Conservation (phyloP, 2,113 vertebrate genomes). For the Oxyruncus cristatus region DNA sequence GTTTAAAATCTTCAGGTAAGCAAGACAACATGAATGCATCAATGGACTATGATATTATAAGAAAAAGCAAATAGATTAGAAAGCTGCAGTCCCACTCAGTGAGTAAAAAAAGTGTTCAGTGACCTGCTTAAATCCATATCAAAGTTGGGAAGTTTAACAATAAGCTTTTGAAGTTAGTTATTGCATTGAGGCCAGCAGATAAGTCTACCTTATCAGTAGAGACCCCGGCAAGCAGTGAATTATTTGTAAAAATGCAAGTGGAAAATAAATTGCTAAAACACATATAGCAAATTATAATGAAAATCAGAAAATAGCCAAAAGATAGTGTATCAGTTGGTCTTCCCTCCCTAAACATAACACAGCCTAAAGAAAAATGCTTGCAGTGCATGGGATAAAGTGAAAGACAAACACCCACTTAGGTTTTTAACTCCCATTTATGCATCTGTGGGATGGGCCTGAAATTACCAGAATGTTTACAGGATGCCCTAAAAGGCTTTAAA, state of each 20-base stretch:
- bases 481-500: not conserved
- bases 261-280: not conserved
- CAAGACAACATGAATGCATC: slow-evolving; percentile 18
- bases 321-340: not conserved
- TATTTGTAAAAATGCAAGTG: not conserved
- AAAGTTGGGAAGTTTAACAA: not conserved
- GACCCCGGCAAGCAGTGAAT: not conserved
- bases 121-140: not conserved
- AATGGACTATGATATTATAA: not conserved
- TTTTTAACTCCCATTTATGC: not conserved
- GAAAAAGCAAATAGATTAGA: not conserved
- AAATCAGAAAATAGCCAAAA: not conserved
- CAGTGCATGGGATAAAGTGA: not conserved
- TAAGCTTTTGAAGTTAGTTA: not conserved
- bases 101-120: not conserved
- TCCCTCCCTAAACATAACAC: not conserved
- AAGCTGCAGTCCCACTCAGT: not conserved
- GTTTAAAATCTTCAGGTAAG: slow-evolving; percentile 39
- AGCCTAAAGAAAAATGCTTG: not conserved
- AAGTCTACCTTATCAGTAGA: not conserved
- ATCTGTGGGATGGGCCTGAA: not conserved
- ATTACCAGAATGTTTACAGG: not conserved
- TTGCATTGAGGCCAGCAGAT: not conserved
- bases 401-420: not conserved
- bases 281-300: not conserved